Percentiles rank a stretch among this genome's conserved stretches.
These are phyloP conservation scores for Globodera ellingtonae DNA, from an alignment of 1,140 invertebrate genomes.

Conservation along the genomic window DNA sequence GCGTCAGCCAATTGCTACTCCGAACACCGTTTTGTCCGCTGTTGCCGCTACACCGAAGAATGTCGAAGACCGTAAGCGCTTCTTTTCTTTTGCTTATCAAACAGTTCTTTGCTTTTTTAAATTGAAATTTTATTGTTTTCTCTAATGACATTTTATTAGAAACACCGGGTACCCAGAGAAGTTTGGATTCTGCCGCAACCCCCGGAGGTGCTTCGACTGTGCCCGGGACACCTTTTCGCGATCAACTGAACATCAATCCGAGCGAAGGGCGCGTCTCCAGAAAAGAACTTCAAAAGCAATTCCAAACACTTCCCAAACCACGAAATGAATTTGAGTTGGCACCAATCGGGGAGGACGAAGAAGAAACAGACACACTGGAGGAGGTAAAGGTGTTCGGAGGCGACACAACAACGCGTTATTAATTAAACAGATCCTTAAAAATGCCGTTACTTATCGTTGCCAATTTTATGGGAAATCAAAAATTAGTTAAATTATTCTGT, in stretches of 20 bases:
- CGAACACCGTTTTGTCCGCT: constrained; percentile 91
- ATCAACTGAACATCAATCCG: constrained; percentile 92
- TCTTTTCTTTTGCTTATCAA: not conserved
- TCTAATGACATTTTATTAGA: constrained; percentile 27
- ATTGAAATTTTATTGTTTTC: no score
- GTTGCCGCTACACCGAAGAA: constrained; percentile 77
- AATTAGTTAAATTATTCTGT: no score
- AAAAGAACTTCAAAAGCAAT: constrained; percentile 76
- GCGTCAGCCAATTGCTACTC: constrained; percentile 77
- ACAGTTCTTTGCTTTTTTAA: no score
- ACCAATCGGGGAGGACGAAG: constrained; percentile 73
- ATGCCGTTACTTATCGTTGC: no score
- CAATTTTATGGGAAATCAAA: no score
- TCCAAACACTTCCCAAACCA: constrained; percentile 81
- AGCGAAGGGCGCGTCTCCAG: constrained; percentile 65
- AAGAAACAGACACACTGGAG: constrained; percentile 58
- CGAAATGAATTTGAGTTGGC: constrained; percentile 98
- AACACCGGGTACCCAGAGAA: constrained; percentile 39
- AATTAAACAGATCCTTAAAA: no score
- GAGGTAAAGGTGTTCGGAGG: not conserved
- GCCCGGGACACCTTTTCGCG: constrained; percentile 75
- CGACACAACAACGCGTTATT: no score
- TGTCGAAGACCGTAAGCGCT: constrained; percentile 32
- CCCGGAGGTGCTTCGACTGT: constrained; percentile 32
- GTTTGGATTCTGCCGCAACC: constrained; percentile 17